Base-by-base conservation (phyloP, 2,888 invertebrate genomes). In the Xylota segnis region DNA sequence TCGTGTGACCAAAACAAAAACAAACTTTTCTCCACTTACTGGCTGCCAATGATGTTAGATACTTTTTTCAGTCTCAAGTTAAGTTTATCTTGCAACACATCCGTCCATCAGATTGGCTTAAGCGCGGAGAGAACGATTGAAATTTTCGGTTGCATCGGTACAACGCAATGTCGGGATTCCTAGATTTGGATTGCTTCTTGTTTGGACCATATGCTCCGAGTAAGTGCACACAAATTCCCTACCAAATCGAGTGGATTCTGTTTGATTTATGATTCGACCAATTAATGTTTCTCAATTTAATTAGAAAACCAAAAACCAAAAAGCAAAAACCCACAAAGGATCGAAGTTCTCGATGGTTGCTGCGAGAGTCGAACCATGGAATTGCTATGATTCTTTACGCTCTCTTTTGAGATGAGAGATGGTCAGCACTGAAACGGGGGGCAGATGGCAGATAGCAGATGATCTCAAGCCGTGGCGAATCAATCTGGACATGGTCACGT, bases 401-500 rank as follows among this genome's bases (percentile, higher is more conserved):
- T 70, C 70, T 77, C 77, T 70, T 70, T 77, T 40, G 16, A 43
- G 54, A 52, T 50, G 66, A 59, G 34, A 43, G 27, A 54, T 58
- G 71, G 27, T 47, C 34, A 63, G 37, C 6, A 16, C 27, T 32
- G 29, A 45, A 32, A 16, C 5, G 52, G 32, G 34, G 34, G 63
- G 47, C 32, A 65, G n/a, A n/a, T n/a, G n/a, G n/a, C 32, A 79
- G 40, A 23, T 23, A 23, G 23, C 32, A 79, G 40, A 81, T 72
- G 63, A 84, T 29, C 59, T 52, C 9, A 56, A 58, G 54, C 71
- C 71, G 63, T 47, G 58, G 18, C 81, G 45, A 86, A 86, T 86
- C 82, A 82, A 86, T 82, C 34, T 76, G 59, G 76, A 82, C 82
- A 86, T 76, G 86, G 82, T 86, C 82, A 86, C 86, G 86, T 66